phyloP scores from a whole-genome alignment of 1,140 invertebrate genomes.

The Nasonia vitripennis region DNA sequence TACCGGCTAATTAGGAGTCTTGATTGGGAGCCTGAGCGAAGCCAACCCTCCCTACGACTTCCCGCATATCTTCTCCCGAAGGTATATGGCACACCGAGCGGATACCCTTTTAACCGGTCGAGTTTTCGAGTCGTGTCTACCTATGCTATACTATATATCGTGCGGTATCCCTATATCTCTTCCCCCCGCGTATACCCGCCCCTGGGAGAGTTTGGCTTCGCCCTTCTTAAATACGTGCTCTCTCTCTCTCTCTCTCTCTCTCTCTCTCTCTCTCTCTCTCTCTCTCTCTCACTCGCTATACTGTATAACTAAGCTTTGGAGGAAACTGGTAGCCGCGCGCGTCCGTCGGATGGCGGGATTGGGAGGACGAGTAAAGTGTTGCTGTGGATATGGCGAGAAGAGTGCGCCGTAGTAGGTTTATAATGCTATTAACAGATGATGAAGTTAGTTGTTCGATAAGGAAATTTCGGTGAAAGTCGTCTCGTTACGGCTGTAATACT shows the following conservation, averaged over 20 bases:
- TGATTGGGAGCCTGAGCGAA: conserved; percentile 62
- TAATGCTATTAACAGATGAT: not conserved
- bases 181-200: conserved; percentile 26
- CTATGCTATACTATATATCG: not conserved
- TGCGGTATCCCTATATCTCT: conserved; percentile 11
- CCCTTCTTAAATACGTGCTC: not conserved
- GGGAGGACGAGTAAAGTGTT: not conserved
- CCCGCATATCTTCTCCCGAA: conserved; percentile 9
- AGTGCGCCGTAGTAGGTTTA: not conserved
- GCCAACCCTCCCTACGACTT: conserved; percentile 34
- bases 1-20: conserved; percentile 67
- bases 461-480: too few relatives aligned
- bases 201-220: not conserved
- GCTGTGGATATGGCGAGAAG: not conserved
- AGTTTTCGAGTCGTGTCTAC: conserved; percentile 28
- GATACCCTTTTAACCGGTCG: conserved; percentile 46
- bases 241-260: not conserved
- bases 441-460: too few relatives aligned
- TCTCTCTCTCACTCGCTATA: not conserved
- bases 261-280: not conserved
- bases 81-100: not conserved
- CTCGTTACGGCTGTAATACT: not conserved
- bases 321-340: not conserved
- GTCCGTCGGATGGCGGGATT: not conserved
- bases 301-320: not conserved